These are phyloP conservation scores for Rhopalosiphum nymphaeae DNA, from an alignment of 2,888 invertebrate species.

Conservation along the genomic window DNA sequence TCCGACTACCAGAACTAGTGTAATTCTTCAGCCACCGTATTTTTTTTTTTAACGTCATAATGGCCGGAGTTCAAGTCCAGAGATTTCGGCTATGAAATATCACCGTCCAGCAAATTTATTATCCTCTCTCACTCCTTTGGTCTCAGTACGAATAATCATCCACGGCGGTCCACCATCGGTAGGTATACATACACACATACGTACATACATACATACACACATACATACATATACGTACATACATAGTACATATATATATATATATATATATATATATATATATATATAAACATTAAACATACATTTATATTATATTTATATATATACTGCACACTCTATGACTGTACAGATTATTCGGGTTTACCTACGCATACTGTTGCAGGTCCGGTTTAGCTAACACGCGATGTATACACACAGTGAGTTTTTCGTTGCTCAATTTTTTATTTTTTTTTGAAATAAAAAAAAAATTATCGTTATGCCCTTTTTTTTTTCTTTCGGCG, in stretches of 20 bases:
- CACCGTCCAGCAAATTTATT: constrained; percentile 45
- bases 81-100: constrained; percentile 57
- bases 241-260: too few species aligned
- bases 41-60: constrained; percentile 45
- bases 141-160: background rate
- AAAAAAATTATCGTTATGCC: background rate
- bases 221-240: background rate
- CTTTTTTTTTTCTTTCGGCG: background rate
- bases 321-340: background rate
- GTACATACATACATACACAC: constrained; percentile 9
- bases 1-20: background rate
- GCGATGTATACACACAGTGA: background rate
- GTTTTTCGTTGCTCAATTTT: background rate
- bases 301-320: background rate
- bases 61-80: constrained; percentile 56
- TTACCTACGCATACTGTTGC: background rate
- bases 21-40: constrained; percentile 41
- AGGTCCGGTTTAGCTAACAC: background rate
- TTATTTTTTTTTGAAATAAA: background rate
- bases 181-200: constrained; percentile 9
- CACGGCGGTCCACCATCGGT: background rate
- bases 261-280: too few species aligned
- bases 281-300: background rate
- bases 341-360: constrained; percentile 2
- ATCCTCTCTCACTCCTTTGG: background rate